These are phyloP conservation scores for Leuctra nigra DNA, from an alignment of 2,888 invertebrate genomes.

Conservation along the genomic window DNA sequence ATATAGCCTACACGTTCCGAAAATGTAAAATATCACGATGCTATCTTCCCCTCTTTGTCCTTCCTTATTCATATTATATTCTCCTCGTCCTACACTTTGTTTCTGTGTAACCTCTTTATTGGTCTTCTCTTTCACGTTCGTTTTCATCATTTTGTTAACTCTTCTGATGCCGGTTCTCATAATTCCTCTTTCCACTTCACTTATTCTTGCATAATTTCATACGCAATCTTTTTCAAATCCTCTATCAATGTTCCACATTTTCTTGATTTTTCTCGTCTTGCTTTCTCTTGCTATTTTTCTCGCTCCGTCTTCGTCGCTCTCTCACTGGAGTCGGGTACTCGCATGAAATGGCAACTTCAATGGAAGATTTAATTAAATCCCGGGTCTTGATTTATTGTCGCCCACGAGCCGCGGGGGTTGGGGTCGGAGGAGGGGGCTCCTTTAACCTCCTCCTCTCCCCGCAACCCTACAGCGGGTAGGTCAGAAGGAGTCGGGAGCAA, in stretches of 20 bases:
- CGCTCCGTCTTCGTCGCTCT: constrained; percentile 13
- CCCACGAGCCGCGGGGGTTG: constrained; percentile 26
- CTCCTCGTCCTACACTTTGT: constrained; percentile 1
- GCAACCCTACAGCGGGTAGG: constrained; percentile 15
- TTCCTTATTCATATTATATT: constrained; percentile 16
- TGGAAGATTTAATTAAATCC: constrained; percentile 57
- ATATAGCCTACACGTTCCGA: constrained; percentile 26
- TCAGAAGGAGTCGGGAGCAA: constrained; percentile 18
- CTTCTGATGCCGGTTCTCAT: background rate
- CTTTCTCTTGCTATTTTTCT: constrained; percentile 15
- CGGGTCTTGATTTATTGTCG: constrained; percentile 51
- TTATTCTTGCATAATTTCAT: constrained; percentile 15
- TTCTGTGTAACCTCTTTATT: constrained; percentile 4
- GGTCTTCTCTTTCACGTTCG: constrained; percentile 4
- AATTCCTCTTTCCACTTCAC: constrained; percentile 13
- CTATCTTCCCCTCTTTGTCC: constrained; percentile 28
- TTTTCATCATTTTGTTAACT: constrained; percentile 4
- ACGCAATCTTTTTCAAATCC: background rate
- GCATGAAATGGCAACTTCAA: constrained; percentile 51
- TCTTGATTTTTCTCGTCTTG: background rate
- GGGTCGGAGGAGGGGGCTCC: background rate
- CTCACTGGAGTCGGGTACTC: no score
- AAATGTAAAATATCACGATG: constrained; percentile 39
- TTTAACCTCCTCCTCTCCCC: constrained; percentile 10
- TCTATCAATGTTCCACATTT: constrained; percentile 13